Base-by-base conservation (phyloP, 2,113 vertebrate genomes). In the Junco hyemalis region DNA sequence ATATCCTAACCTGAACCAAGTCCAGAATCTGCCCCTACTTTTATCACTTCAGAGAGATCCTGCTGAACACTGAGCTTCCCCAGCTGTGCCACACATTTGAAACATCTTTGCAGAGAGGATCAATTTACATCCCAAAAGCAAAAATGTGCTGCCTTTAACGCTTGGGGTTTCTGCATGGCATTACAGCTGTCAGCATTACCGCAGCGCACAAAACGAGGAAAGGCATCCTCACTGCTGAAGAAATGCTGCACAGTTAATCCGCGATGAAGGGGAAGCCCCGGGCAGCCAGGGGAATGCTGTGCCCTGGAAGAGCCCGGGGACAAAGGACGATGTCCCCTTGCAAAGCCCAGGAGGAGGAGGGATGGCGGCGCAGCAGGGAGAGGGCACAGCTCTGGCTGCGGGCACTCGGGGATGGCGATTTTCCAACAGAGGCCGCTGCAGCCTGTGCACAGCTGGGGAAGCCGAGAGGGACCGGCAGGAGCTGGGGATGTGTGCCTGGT, bases 91-190 rank as follows among this genome's bases (percentile, higher is more conserved):
- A 71, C 16, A 31, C 69, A 44, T 87, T 38, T 26, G 29, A 83
- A 83, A 83, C 36, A 40, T 89, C 88, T 90, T 28, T 87, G n/a
- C 63, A 45, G 70, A 64, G 61, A 73, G 29, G 44, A 84, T 59
- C 36, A 65, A 82, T 91, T 94, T 91, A 68, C 57, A 95, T 80
- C 24, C 69, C 1, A 91, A 93, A 92, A 90, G 76, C 56, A 86
- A 84, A 93, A 85, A 45, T 8, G 23, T 0, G 2, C 42, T 76
- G 78, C 57, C n/a, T 95, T 65, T 42, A 91, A 66, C 47, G 20
- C 16, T 68, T 38, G 47, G n/a, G 25, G 13, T 73, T 91, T 81
- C 64, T 5, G 4, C 38, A 13, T 36, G 33, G 48, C 64, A 21
- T 72, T 74, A 60, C 47, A 59, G 44, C 5, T 82, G 38, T 81